Evolutionary conservation across 2,113 vertebrate species (phyloP), one percentile per base, ranked within the genome.

Genomic region (Cynoglossus semilaevis): DNA sequence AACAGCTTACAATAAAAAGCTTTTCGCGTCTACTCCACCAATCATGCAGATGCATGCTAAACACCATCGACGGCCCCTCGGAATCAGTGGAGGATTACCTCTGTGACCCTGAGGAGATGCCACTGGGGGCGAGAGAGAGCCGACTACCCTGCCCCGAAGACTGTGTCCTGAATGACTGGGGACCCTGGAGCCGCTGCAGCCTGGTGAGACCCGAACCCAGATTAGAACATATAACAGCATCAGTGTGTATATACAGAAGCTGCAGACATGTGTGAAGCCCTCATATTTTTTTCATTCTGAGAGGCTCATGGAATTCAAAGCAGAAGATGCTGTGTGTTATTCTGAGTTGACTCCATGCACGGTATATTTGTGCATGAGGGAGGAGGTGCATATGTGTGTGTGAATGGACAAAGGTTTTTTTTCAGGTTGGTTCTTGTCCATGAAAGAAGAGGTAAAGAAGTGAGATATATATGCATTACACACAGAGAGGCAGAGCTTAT

Each of bases 51-150:
- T 99, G 97, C 76, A 95, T 98, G 97, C 91, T 96, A 58, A 99
- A 98, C 82, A 98, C 95, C 1, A 90, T 94, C 0, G 96, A 98
- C 51, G 97, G 97, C 6, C 97, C 96, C 1, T 93, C 93, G 0
- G 96, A 99, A 51, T 73, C 89, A 0, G 96, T 97, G 11, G 97
- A 99, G 59, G 96, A 99, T 71, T 99, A 98, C 64, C 91, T 99
- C 7, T 99, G 97, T 55, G 97, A 99, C 81, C 96, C 95, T 1
- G 96, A 98, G 79, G 95, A 96, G 78, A 98, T 98, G 95, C 97
- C 95, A 0, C 86, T 95, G 50, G 96, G 96, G 6, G 94, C 96
- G 60, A 87, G 94, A 51, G 94, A 94, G 58, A 97, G 93, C 83
- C 91, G 86, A 0, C 80, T 99, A 62, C 96, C 96, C 0, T 99